These are phyloP conservation scores for Mesorhabditis belari DNA, from an alignment of 2,888 invertebrate genomes.

Conservation along the genomic window DNA sequence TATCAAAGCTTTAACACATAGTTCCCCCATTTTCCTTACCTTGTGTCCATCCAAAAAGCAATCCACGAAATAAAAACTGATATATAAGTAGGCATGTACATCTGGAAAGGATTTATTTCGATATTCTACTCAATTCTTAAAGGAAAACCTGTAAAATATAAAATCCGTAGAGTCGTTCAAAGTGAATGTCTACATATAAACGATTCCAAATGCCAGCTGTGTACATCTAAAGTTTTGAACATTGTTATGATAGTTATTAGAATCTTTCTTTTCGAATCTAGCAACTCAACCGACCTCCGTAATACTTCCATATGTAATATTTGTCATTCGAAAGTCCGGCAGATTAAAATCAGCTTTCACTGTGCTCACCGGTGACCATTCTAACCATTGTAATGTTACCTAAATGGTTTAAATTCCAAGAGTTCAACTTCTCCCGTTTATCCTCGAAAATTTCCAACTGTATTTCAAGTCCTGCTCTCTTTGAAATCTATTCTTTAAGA, in stretches of 20 bases:
- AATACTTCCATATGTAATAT: conserved; percentile 41
- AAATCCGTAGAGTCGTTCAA: conserved; percentile 50
- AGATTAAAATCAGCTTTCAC: conserved; percentile 45
- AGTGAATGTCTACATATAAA: conserved; percentile 43
- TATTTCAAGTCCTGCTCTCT: no score
- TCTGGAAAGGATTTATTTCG: conserved; percentile 20
- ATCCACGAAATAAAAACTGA: conserved; percentile 52
- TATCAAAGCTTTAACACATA: no score
- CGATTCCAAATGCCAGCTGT: conserved; percentile 52
- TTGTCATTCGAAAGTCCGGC: conserved; percentile 48
- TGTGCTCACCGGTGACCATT: conserved; percentile 47
- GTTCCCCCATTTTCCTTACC: no score
- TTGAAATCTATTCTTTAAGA: no score
- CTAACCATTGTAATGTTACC: conserved; percentile 47
- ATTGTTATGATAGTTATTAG: no score
- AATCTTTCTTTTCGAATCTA: no score
- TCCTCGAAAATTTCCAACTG: no score
- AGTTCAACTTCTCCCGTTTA: neutral
- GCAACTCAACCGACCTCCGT: conserved; percentile 22
- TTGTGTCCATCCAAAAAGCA: conserved; percentile 52
- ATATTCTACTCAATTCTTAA: neutral
- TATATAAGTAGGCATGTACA: conserved; percentile 52
- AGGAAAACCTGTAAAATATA: conserved; percentile 44
- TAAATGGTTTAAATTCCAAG: conserved; percentile 4
- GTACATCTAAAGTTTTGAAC: conserved; percentile 35